phyloP scores from a whole-genome alignment of 23 tunicate genomes.

The Trididemnum miniatum region DNA sequence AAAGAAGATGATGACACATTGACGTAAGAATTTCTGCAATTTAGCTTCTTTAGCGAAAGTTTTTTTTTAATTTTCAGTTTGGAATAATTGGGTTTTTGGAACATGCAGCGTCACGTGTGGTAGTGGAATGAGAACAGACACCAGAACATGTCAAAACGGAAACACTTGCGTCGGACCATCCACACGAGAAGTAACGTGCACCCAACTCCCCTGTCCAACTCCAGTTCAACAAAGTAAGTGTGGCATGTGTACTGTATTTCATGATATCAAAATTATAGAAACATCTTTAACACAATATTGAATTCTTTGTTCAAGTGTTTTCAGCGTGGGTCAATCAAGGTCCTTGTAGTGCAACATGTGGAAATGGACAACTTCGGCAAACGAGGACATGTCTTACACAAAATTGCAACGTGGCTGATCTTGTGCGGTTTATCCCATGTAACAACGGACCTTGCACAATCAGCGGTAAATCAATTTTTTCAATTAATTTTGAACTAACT shows the following conservation, averaged over 20 bases:
- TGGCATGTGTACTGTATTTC: too few species aligned
- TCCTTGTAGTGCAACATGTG: neutral
- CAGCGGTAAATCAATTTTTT: neutral
- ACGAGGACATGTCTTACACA: neutral
- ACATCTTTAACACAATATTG: too few species aligned
- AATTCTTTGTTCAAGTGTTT: too few species aligned
- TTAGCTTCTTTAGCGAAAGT: too few species aligned
- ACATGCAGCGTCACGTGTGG: neutral
- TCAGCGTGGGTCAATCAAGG: neutral
- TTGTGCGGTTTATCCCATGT: neutral
- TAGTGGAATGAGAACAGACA: slow-evolving; percentile 9
- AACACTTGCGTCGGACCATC: neutral
- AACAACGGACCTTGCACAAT: slow-evolving; percentile 14
- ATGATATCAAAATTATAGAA: too few species aligned
- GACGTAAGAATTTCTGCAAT: too few species aligned
- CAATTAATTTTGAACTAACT: neutral
- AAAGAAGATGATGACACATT: too few species aligned
- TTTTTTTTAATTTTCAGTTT: too few species aligned
- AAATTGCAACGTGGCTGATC: neutral
- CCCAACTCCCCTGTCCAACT: neutral
- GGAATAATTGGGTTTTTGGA: neutral
- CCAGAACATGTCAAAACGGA: neutral
- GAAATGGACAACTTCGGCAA: neutral
- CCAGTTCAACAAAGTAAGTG: neutral
- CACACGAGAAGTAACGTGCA: neutral